Evolutionary conservation across 2,888 invertebrate genomes (phyloP).

Genomic region (Acanthacorydalis orientalis): DNA sequence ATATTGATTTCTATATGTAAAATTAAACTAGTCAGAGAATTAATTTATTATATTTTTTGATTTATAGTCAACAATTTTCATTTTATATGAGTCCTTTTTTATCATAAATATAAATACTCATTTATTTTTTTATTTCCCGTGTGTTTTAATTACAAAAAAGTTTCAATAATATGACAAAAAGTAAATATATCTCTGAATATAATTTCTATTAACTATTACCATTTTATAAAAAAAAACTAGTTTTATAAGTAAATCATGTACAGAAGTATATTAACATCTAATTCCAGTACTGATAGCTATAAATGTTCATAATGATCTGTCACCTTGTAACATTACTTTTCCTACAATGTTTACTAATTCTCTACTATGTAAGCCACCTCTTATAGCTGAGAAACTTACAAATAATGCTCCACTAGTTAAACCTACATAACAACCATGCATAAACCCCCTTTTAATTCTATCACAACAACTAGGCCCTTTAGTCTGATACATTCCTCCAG

Average conservation of each 20-base stretch:
- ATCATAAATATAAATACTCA: too few species aligned
- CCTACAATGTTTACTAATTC: slow-evolving; percentile 87
- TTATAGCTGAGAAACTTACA: slow-evolving; percentile 84
- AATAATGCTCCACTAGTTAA: slow-evolving; percentile 92
- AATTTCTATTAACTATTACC: not conserved
- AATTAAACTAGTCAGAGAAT: too few species aligned
- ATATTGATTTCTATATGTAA: too few species aligned
- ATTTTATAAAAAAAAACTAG: not conserved
- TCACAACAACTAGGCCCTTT: slow-evolving; percentile 80
- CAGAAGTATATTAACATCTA: slow-evolving; percentile 40
- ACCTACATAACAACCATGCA: slow-evolving; percentile 90
- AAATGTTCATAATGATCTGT: slow-evolving; percentile 95
- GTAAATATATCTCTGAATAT: not conserved
- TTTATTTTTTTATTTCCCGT: not conserved
- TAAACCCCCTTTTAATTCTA: slow-evolving; percentile 89
- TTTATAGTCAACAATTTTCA: too few species aligned
- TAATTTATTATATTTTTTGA: too few species aligned
- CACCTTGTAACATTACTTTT: slow-evolving; percentile 93
- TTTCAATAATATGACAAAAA: not conserved
- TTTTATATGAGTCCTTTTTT: too few species aligned
- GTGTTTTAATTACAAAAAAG: not conserved
- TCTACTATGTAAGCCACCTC: slow-evolving; percentile 79
- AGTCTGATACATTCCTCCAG: slow-evolving; percentile 50
- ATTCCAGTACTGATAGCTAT: slow-evolving; percentile 84
- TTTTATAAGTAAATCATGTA: slow-evolving; percentile 2